phyloP scores from a whole-genome alignment of 2,888 invertebrate genomes.

The Merodon equestris region DNA sequence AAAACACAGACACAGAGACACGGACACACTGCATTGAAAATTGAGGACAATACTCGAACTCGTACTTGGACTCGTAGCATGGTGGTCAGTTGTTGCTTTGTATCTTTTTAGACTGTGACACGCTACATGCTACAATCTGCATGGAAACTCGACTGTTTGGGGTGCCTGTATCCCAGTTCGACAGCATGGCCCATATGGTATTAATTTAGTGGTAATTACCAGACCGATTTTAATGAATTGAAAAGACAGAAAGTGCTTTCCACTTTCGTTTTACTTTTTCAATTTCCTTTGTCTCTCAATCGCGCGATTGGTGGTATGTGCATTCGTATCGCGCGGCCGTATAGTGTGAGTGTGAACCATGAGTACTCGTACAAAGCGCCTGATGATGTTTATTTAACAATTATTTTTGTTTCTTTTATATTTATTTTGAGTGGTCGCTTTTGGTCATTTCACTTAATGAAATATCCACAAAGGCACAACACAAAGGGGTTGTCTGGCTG shows the following conservation, averaged over 20 bases:
- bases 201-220: constrained; percentile 69
- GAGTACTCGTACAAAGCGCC: constrained; percentile 41
- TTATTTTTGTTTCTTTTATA: constrained; percentile 19
- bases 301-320: too few species aligned
- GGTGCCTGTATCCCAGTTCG: constrained; percentile 15
- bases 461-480: constrained; percentile 29
- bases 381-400: constrained; percentile 57
- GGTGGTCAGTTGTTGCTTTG: constrained; percentile 23
- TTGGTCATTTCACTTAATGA: constrained; percentile 67
- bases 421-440: constrained; percentile 58
- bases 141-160: constrained; percentile 21
- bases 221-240: constrained; percentile 69
- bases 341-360: constrained; percentile 42
- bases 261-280: neutral
- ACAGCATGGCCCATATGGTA: constrained; percentile 64
- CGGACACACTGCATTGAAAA: constrained; percentile 11
- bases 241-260: constrained; percentile 54
- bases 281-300: neutral
- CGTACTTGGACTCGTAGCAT: too few species aligned
- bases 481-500: constrained; percentile 51
- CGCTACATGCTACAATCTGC: constrained; percentile 5
- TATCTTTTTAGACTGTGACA: neutral
- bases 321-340: too few species aligned
- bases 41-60: constrained; percentile 55
- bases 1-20: constrained; percentile 32